phyloP scores from a whole-genome alignment of 2,888 invertebrate species.

The Pollenia griseotomentosa region DNA sequence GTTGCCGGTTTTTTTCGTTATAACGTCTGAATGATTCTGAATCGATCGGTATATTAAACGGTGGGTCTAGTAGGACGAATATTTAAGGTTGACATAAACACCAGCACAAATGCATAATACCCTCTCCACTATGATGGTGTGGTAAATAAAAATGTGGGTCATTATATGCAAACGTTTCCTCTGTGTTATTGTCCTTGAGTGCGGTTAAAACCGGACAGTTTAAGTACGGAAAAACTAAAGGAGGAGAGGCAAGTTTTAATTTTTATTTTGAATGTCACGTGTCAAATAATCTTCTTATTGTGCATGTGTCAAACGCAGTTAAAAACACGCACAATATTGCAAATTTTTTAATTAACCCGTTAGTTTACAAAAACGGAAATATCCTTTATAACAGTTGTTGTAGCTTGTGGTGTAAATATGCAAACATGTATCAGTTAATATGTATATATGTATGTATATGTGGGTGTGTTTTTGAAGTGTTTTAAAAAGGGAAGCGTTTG shows the following conservation, averaged over 20 bases:
- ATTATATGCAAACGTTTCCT: not conserved
- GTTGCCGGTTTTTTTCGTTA: no score
- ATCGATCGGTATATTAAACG: no score
- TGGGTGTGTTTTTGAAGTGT: not conserved
- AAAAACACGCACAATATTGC: conserved; percentile 60
- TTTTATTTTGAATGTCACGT: conserved; percentile 38
- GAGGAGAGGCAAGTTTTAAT: conserved; percentile 2
- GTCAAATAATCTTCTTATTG: conserved; percentile 19
- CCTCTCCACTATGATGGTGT: no score
- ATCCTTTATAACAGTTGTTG: not conserved
- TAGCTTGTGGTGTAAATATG: not conserved
- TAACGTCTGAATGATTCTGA: no score
- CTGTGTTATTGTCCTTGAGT: not conserved
- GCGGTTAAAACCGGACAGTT: no score
- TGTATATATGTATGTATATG: not conserved
- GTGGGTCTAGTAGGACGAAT: no score
- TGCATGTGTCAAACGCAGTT: conserved; percentile 2
- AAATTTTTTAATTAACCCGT: conserved; percentile 62
- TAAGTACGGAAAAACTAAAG: no score
- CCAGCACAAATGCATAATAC: no score
- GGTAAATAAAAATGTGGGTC: not conserved
- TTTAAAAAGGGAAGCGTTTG: not conserved
- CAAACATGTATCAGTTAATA: no score
- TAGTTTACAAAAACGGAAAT: conserved; percentile 2
- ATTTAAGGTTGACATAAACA: no score